phyloP scores from a whole-genome alignment of 2,888 invertebrate species.

The Tipula unca region DNA sequence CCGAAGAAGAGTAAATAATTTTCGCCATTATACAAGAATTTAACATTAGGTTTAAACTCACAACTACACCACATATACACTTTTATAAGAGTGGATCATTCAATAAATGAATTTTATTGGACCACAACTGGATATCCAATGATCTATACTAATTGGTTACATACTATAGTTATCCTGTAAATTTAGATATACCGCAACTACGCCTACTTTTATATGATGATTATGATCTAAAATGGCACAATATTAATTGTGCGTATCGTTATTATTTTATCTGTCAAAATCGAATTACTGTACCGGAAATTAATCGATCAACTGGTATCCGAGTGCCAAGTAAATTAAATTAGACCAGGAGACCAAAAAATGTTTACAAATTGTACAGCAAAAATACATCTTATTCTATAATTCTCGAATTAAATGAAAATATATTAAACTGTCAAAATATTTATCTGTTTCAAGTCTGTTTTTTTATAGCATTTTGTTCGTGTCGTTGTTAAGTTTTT shows the following conservation, averaged over 20 bases:
- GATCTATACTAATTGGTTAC: background rate
- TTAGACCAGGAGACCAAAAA: background rate
- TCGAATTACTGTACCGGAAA: background rate
- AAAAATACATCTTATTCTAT: background rate
- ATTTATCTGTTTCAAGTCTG: background rate
- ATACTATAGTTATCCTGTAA: background rate
- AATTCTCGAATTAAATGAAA: background rate
- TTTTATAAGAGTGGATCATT: background rate
- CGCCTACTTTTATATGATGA: background rate
- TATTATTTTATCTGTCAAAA: background rate
- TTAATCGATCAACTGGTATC: no score
- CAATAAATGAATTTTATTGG: background rate
- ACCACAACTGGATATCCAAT: background rate
- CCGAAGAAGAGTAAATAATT: background rate
- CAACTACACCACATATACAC: background rate
- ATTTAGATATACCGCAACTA: background rate
- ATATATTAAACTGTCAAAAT: background rate
- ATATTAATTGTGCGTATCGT: background rate
- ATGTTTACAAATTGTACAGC: background rate
- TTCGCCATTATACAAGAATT: background rate
- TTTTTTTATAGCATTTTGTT: background rate
- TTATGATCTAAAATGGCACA: background rate
- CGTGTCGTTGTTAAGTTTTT: background rate
- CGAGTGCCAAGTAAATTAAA: background rate
- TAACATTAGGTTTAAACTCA: background rate